These are phyloP conservation scores for Sprattus sprattus DNA, from an alignment of 2,113 vertebrate genomes.

Conservation along the genomic window DNA sequence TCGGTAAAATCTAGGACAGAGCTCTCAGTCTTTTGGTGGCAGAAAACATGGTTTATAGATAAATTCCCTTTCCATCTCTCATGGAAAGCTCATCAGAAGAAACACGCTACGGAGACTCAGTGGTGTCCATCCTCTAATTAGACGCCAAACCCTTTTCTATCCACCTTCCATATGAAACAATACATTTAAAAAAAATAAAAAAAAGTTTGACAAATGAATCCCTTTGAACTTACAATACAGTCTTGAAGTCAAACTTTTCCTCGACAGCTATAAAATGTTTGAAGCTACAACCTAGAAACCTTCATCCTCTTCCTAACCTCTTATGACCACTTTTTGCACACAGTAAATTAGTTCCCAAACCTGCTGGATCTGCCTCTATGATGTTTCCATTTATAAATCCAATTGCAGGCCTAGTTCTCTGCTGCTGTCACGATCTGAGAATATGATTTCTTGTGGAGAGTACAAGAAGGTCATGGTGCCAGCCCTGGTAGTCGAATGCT, in stretches of 20 bases:
- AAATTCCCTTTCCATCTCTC: neutral
- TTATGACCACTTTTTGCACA: neutral
- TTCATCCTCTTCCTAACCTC: neutral
- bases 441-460: neutral
- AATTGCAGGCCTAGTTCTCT: neutral
- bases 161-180: neutral
- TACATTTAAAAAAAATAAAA: neutral
- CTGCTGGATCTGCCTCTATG: neutral
- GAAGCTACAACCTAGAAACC: neutral
- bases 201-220: neutral
- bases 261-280: neutral
- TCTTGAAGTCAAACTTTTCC: no score
- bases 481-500: neutral
- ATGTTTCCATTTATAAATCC: neutral
- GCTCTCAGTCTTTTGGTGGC: conserved; percentile 34
- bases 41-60: conserved; percentile 29
- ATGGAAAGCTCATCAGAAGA: neutral
- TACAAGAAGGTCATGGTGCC: neutral
- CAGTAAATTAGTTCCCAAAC: neutral
- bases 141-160: neutral
- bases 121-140: neutral
- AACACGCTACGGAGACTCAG: neutral
- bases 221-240: neutral
- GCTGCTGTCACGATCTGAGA: neutral
- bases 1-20: conserved; percentile 51